A percentile compares a stretch with the other conserved stretches of the same genome.
Conservation (phyloP, 2,113 vertebrate species). For the Melanostigma gelatinosum region DNA sequence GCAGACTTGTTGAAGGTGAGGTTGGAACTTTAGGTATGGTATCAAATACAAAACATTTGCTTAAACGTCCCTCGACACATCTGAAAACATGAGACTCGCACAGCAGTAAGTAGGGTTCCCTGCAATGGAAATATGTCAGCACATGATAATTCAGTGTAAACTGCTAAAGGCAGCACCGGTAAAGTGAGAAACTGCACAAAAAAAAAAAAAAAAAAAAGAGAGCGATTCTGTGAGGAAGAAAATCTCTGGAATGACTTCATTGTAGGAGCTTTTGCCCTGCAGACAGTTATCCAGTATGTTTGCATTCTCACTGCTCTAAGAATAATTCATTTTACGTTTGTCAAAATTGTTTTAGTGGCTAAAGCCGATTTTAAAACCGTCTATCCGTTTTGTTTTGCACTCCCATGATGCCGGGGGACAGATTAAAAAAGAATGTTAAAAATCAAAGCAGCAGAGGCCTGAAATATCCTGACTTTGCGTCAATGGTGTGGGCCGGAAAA, state of each 20-base stretch:
- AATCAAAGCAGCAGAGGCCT: not conserved
- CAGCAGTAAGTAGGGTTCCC: slow-evolving; percentile 24
- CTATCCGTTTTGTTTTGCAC: not conserved
- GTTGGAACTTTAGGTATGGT: not conserved
- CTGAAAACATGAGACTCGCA: slow-evolving; percentile 20
- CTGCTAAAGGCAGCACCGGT: slow-evolving; percentile 33
- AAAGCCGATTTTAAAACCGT: not conserved
- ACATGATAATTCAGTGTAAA: slow-evolving; percentile 56
- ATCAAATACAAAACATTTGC: slow-evolving; percentile 5
- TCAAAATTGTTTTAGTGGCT: not conserved
- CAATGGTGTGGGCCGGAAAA: not conserved
- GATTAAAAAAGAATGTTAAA: not conserved
- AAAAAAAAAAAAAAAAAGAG: not conserved
- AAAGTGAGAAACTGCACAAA: not conserved
- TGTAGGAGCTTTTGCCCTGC: not conserved
- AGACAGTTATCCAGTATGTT: not conserved
- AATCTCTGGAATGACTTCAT: not conserved
- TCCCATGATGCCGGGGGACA: not conserved
- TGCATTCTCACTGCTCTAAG: not conserved
- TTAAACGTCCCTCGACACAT: not conserved
- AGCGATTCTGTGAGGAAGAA: not conserved
- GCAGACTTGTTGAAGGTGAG: not conserved
- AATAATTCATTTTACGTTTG: not conserved
- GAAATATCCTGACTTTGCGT: not conserved
- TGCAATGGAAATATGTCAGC: slow-evolving; percentile 63